Base-by-base conservation (phyloP, 1,140 invertebrate species). In the Bombus impatiens region DNA sequence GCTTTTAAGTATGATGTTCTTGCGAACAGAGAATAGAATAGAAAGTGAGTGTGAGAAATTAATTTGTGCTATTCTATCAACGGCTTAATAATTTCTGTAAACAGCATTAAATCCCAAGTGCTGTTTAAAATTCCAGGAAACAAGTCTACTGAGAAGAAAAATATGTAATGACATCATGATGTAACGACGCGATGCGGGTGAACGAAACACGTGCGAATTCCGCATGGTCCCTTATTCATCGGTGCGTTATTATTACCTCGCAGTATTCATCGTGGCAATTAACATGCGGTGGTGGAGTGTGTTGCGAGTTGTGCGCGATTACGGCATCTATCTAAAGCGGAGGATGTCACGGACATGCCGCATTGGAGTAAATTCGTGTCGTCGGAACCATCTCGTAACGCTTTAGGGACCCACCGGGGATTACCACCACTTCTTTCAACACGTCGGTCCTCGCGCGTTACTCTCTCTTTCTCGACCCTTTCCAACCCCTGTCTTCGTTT, bases 391-490 rank as follows among this genome's bases (percentile, higher is more conserved):
- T 88, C 65, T 67, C 86, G 84, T 67, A 70, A 87, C 75, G 82
- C 86, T 78, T 65, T 32, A 92, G 87, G 90, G 89, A 88, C 86
- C 91, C 81, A 89, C 89, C 59, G 90, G 93, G 89, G 92, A 93
- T 94, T 93, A 93, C 92, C 91, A 92, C 89, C 89, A 87, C 91
- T 84, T 89, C 80, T 89, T 86, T 86, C 59, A 71, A 25, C 74
- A 59, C 75, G 86, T 84, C 83, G 81, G 86, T 90, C 88, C 91
- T 86, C 89, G 9, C 90, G 68, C 6, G 59, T 89, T 86, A 88
- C 8, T 37, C 53, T 77, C 75, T 75, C 75, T 62, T 15, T 89
- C 87, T 85, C 89, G 87, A 93, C 90, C 91, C 91, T 93, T 91
- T 83, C 87, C 70, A 70, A 53, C 81, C 57, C 62, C 78, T 76